Conservation (phyloP, 2,113 vertebrate genomes). For the Tor tambroides region DNA sequence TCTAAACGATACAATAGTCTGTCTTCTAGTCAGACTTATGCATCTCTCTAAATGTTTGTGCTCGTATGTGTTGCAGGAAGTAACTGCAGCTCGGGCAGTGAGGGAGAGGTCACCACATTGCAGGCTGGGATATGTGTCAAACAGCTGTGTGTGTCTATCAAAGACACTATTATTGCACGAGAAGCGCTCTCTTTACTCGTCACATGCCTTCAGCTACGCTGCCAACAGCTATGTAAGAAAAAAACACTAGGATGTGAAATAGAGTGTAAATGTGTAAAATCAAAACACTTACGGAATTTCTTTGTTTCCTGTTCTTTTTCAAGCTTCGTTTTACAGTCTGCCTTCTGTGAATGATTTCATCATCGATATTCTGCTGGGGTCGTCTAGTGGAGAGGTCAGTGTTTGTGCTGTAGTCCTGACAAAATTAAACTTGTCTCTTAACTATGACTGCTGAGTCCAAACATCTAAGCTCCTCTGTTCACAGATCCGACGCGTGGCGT, state of each 20-base stretch:
- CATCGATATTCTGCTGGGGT: constrained; percentile 95
- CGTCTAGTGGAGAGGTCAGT: constrained; percentile 93
- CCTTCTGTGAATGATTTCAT: constrained; percentile 96
- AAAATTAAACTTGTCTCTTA: neutral
- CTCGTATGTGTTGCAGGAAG: constrained; percentile 80
- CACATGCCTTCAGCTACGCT: constrained; percentile 95
- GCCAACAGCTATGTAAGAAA: constrained; percentile 89
- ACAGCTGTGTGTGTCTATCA: constrained; percentile 92
- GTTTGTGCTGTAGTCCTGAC: neutral
- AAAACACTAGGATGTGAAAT: neutral
- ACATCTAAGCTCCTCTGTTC: neutral
- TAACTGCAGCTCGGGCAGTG: constrained; percentile 97
- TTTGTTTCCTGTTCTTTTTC: constrained; percentile 42
- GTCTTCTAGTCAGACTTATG: neutral
- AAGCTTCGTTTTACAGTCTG: constrained; percentile 95
- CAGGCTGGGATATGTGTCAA: constrained; percentile 96
- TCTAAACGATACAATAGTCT: neutral
- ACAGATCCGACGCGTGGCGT: constrained; percentile 95
- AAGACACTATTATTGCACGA: constrained; percentile 94
- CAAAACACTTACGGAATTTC: neutral
- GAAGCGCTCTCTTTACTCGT: constrained; percentile 96
- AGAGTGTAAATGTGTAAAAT: neutral
- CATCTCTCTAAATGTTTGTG: constrained; percentile 31
- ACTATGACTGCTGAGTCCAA: neutral
- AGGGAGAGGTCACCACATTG: constrained; percentile 88